Percentiles rank a stretch among this genome's conserved stretches.
These are phyloP conservation scores for Staurois parvus DNA, from an alignment of 2,797 vertebrate genomes.

Conservation along the genomic window DNA sequence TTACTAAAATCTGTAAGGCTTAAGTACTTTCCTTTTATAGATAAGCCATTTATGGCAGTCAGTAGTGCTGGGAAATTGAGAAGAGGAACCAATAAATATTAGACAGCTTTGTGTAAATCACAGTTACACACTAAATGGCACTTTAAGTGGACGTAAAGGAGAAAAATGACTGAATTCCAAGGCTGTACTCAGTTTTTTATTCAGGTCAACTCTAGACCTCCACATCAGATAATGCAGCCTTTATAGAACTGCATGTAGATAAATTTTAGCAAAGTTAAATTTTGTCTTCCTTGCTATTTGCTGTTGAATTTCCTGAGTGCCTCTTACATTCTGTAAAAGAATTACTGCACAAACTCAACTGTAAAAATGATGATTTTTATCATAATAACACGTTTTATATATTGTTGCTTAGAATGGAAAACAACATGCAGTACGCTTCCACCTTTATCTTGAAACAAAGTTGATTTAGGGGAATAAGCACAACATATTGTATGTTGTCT, in stretches of 20 bases:
- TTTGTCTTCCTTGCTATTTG: not conserved
- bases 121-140: constrained; percentile 31
- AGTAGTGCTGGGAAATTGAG: constrained; percentile 3
- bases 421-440: not conserved
- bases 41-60: constrained; percentile 18
- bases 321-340: not conserved
- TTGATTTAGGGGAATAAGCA: not conserved
- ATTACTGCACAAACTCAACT: not conserved
- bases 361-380: not conserved
- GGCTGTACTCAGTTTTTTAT: constrained; percentile 15
- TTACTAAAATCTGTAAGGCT: not conserved
- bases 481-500: too few species aligned
- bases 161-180: constrained; percentile 25
- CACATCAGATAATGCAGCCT: constrained; percentile 2
- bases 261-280: constrained; percentile 8
- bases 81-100: constrained; percentile 41
- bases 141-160: constrained; percentile 36
- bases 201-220: constrained; percentile 2
- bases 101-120: constrained; percentile 28
- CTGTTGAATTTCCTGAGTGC: not conserved
- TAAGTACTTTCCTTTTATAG: constrained; percentile 18
- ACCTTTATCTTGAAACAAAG: not conserved
- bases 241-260: constrained; percentile 12
- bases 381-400: not conserved
- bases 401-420: not conserved